Conservation (phyloP, 2,113 vertebrate genomes). For the Myxocyprinus asiaticus region DNA sequence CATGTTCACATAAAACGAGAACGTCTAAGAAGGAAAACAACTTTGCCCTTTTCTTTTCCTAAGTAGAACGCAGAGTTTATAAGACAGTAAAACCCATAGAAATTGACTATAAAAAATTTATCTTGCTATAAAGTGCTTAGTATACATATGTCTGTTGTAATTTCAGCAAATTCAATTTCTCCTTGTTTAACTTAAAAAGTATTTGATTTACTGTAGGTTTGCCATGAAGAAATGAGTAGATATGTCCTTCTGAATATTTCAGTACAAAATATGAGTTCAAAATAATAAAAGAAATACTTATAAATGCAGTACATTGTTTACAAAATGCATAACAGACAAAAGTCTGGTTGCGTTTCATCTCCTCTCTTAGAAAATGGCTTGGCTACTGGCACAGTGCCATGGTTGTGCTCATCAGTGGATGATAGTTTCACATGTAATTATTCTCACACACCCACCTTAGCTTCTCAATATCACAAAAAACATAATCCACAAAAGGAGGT, state of each 20-base stretch:
- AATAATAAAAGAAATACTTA: no score
- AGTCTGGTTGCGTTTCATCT: conserved; percentile 34
- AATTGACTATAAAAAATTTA: conserved; percentile 54
- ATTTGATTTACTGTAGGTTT: no score
- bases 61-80: conserved; percentile 56
- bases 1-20: conserved; percentile 49
- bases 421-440: conserved; percentile 52
- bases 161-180: no score
- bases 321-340: conserved; percentile 52
- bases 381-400: conserved; percentile 37
- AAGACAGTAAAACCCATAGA: conserved; percentile 60
- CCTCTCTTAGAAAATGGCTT: conserved; percentile 33
- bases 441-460: conserved; percentile 40
- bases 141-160: conserved; percentile 26
- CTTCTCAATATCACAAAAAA: conserved; percentile 36
- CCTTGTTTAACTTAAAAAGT: no score
- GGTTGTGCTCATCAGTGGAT: conserved; percentile 48
- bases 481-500: no score
- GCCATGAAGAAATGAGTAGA: background rate
- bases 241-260: background rate
- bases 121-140: conserved; percentile 53
- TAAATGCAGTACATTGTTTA: conserved; percentile 27
- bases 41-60: conserved; percentile 54
- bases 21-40: conserved; percentile 24
- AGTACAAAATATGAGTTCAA: conserved; percentile 29